These are phyloP conservation scores for Ictalurus punctatus DNA, from an alignment of 2,113 vertebrate genomes.

Conservation along the genomic window DNA sequence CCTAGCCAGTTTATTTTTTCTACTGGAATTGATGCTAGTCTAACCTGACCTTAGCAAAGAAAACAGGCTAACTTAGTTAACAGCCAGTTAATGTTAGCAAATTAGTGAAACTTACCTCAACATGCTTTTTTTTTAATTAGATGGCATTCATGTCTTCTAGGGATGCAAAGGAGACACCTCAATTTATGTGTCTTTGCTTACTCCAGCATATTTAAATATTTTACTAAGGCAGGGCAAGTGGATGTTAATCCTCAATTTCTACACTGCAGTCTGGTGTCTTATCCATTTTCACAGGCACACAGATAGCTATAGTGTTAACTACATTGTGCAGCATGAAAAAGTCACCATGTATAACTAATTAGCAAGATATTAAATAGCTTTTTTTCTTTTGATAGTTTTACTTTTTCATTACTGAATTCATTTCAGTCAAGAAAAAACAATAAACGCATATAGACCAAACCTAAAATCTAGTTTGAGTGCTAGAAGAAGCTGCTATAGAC, in stretches of 20 bases:
- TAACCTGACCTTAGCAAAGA: not conserved
- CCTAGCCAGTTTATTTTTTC: not conserved
- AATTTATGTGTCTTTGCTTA: not conserved
- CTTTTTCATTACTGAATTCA: not conserved
- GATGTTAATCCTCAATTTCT: not conserved
- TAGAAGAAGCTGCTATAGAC: not conserved
- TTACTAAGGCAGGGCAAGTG: not conserved
- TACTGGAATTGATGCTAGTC: not conserved
- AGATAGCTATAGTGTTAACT: not conserved
- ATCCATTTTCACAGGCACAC: not conserved
- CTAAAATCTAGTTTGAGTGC: not conserved
- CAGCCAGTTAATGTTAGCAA: not conserved
- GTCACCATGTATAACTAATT: not conserved
- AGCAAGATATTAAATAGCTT: not conserved
- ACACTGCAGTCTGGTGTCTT: not conserved
- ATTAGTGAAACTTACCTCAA: not conserved
- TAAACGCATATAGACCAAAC: too few relatives aligned
- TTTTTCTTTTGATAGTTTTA: not conserved
- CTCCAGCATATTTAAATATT: not conserved
- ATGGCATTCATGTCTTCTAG: not conserved
- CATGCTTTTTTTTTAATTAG: not conserved
- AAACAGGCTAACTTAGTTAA: not conserved
- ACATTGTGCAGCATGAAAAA: not conserved
- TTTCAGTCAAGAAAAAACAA: not conserved
- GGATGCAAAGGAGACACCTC: not conserved